Percentiles rank a stretch among this genome's conserved stretches.
phyloP scores from a whole-genome alignment of 2,888 invertebrate species.

The Drosophila emarginata region DNA sequence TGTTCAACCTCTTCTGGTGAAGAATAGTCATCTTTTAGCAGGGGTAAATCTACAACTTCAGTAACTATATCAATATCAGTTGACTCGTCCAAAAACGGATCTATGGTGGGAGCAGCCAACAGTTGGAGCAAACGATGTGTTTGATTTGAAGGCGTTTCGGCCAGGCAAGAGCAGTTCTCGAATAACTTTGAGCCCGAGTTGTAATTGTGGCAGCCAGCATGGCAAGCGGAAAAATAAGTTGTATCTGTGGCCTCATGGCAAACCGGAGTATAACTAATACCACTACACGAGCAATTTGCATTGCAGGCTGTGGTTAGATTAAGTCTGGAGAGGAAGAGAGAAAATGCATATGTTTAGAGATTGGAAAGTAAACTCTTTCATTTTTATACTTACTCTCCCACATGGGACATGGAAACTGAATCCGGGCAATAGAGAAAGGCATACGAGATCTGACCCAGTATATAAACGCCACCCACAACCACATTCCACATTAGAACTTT shows the following conservation, averaged over 20 bases:
- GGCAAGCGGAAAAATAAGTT: slow-evolving; percentile 89
- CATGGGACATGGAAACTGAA: slow-evolving; percentile 66
- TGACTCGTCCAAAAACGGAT: background rate
- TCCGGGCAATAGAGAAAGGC: slow-evolving; percentile 84
- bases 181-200: slow-evolving; percentile 57
- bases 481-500: slow-evolving; percentile 86
- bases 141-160: slow-evolving; percentile 13
- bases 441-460: slow-evolving; percentile 84
- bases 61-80: slow-evolving; percentile 12
- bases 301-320: slow-evolving; percentile 85
- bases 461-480: slow-evolving; percentile 84
- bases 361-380: background rate
- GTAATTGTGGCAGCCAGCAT: slow-evolving; percentile 86
- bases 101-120: slow-evolving; percentile 19
- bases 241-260: slow-evolving; percentile 84
- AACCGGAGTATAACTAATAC: slow-evolving; percentile 86
- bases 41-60: slow-evolving; percentile 6
- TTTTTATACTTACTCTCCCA: slow-evolving; percentile 46
- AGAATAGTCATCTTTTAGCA: slow-evolving; percentile 43
- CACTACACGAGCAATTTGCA: slow-evolving; percentile 84
- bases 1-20: slow-evolving; percentile 20
- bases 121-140: slow-evolving; percentile 31
- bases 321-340: slow-evolving; percentile 80
- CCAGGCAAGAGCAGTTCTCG: slow-evolving; percentile 51
- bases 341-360: background rate